phyloP scores from a whole-genome alignment of 1,140 invertebrate genomes.

The Drosophila bocki region DNA sequence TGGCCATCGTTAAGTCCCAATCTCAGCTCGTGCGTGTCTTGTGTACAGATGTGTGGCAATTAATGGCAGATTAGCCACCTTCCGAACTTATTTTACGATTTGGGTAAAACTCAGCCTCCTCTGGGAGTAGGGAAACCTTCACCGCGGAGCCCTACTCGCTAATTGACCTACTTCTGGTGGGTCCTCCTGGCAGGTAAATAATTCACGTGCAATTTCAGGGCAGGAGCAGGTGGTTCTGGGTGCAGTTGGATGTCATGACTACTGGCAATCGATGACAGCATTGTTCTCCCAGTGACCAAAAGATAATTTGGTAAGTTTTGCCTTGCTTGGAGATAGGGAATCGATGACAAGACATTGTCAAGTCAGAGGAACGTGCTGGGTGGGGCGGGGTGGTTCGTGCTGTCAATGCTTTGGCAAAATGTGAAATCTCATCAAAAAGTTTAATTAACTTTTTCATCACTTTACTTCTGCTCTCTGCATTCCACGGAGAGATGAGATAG shows the following conservation, averaged over 20 bases:
- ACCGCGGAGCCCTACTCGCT: slow-evolving; percentile 28
- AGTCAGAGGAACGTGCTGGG: slow-evolving; percentile 16
- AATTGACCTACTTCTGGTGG: slow-evolving; percentile 63
- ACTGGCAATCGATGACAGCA: slow-evolving; percentile 14
- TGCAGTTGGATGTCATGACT: slow-evolving; percentile 4
- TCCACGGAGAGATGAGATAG: slow-evolving; percentile 12
- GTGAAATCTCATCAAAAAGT: slow-evolving; percentile 82
- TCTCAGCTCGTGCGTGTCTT: slow-evolving; percentile 56
- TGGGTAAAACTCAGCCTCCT: background rate
- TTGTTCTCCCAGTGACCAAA: slow-evolving; percentile 47
- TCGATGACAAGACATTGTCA: slow-evolving; percentile 55
- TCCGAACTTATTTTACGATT: slow-evolving; percentile 47
- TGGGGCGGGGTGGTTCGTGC: slow-evolving; percentile 16
- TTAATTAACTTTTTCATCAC: slow-evolving; percentile 84
- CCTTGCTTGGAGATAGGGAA: background rate
- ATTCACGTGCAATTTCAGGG: slow-evolving; percentile 37
- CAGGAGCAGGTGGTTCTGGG: background rate
- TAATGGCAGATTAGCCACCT: slow-evolving; percentile 78
- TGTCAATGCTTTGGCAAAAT: slow-evolving; percentile 65
- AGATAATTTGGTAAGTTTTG: slow-evolving; percentile 63
- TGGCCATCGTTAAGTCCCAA: slow-evolving; percentile 3
- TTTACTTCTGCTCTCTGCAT: slow-evolving; percentile 76
- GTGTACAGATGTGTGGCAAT: slow-evolving; percentile 74
- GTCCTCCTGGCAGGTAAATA: slow-evolving; percentile 33
- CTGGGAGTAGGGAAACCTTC: background rate